Evolutionary conservation across 1,140 invertebrate species (phyloP).

Genomic region (Kradibia gibbosae): DNA sequence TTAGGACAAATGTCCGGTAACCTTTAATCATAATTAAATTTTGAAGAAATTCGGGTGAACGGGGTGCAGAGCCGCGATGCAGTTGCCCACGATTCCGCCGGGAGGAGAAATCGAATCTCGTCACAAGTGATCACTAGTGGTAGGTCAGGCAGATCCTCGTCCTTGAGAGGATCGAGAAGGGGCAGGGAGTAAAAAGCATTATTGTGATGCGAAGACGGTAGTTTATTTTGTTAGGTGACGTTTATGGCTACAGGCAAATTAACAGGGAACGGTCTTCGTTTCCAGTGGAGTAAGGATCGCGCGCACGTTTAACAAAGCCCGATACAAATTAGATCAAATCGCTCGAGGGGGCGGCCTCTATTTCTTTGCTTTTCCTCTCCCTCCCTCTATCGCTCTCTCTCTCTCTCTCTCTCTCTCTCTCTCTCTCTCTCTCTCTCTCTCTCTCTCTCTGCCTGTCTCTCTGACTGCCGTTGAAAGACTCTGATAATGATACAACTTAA

Average conservation of each 20-base stretch:
- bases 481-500: constrained; percentile 70
- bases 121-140: no score
- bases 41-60: not conserved
- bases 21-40: constrained; percentile 22
- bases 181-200: constrained; percentile 44
- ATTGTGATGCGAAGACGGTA: constrained; percentile 61
- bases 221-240: constrained; percentile 60
- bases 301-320: constrained; percentile 66
- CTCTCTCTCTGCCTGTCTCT: no score
- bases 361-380: no score
- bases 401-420: no score
- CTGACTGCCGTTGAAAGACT: constrained; percentile 55
- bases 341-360: constrained; percentile 61
- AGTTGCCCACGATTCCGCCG: no score
- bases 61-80: no score
- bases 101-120: no score
- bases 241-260: constrained; percentile 62
- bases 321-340: constrained; percentile 71
- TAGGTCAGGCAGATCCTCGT: no score
- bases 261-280: constrained; percentile 55
- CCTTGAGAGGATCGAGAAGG: no score
- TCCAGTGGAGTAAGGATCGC: not conserved
- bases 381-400: no score
- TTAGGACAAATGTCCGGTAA: constrained; percentile 21
- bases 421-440: no score